Conservation (phyloP, 2,888 invertebrate genomes). For the Agrotis puta region DNA sequence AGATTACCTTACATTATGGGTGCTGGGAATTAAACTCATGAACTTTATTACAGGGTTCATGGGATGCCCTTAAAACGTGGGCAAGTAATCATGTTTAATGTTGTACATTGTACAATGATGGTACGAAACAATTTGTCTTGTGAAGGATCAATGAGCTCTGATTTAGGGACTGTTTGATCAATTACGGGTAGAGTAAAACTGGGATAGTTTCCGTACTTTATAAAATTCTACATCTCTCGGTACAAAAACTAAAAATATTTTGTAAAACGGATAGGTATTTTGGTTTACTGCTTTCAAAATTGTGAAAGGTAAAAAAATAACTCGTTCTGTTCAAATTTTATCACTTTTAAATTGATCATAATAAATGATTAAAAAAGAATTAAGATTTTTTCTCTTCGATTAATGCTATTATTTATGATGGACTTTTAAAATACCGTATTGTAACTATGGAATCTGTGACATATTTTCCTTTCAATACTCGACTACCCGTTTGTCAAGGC, state of each 20-base stretch:
- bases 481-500: constrained; percentile 19
- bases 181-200: neutral
- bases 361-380: no score
- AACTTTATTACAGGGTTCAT: constrained; percentile 59
- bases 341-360: no score
- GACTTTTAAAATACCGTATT: no score
- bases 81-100: constrained; percentile 56
- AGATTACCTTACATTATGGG: constrained; percentile 57
- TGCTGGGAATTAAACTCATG: constrained; percentile 59
- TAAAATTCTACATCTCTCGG: no score
- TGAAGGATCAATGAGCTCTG: constrained; percentile 37
- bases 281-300: no score
- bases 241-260: no score
- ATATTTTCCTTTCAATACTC: neutral
- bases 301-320: no score
- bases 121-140: constrained; percentile 36
- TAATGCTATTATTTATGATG: no score
- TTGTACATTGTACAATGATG: constrained; percentile 24
- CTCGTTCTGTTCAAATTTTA: no score
- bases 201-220: no score
- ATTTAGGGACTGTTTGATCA: neutral
- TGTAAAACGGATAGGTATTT: no score
- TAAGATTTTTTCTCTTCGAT: no score
- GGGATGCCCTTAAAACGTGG: constrained; percentile 48
- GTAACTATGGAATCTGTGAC: neutral